Evolutionary conservation across 1,140 invertebrate genomes (phyloP), one percentile per base, ranked within the genome.

Genomic region (Armadillidium nasatum): DNA sequence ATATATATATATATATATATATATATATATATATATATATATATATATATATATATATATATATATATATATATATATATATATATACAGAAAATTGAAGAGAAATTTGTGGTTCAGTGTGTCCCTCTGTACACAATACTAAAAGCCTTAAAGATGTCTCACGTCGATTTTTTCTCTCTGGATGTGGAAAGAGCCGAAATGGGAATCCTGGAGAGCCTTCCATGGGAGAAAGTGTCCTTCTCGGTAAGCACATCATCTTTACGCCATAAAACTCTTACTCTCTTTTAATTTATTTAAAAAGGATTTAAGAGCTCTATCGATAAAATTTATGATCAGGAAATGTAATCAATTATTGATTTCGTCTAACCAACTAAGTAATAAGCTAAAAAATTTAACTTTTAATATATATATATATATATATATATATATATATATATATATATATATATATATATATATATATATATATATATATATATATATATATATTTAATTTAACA

Each of bases 101-200:
- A 50, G 15, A 50, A 50, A 50, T 50, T 50, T 15, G 46, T 10
- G 46, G 79, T 80, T 10, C 79, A 80, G 71, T 80, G 79, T 66
- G 44, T 80, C 10, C 79, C 79, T 0, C 74, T 80, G 0, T 80
- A 80, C 76, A 73, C 79, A 0, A 73, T 80, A 0, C 11, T 72
- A 0, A 72, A 46, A 22, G 76, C 79, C 15, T 23, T 80, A 43
- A 75, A 72, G n/a, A 67, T 72, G 10, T 73, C 66, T n/a, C 79
- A 78, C 66, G 73, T 80, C 21, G 73, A 80, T 66, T 80, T 80
- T 44, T 72, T 80, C 13, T 80, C 79, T 21, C 66, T 80, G 10
- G 79, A 80, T 70, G 79, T 80, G 2, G 79, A 80, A 67, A 60
- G 71, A 4, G 79, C 79, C 0, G 79, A 80, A 70, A 77, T 80